These are phyloP conservation scores for Drosophila borborema DNA, from an alignment of 2,888 invertebrate species.

Conservation along the genomic window DNA sequence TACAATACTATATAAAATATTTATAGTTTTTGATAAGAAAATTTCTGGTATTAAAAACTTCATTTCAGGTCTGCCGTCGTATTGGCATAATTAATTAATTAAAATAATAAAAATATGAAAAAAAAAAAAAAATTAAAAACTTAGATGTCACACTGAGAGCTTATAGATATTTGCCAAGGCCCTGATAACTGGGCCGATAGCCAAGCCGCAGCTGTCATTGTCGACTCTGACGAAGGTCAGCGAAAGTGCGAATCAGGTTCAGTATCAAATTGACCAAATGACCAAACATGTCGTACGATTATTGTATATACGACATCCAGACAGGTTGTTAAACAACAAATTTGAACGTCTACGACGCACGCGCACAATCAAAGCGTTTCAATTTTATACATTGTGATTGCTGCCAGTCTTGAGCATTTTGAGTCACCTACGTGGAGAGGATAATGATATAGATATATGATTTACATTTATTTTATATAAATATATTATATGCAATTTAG, in stretches of 20 bases:
- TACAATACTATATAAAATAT: neutral
- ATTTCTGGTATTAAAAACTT: neutral
- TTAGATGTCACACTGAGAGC: slow-evolving; percentile 2
- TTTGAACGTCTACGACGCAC: slow-evolving; percentile 16
- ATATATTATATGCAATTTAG: too few species aligned
- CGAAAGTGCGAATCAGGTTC: slow-evolving; percentile 32
- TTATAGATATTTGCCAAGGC: slow-evolving; percentile 15
- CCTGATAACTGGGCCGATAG: slow-evolving; percentile 30
- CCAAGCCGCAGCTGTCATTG: slow-evolving; percentile 18
- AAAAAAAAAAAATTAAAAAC: slow-evolving; percentile 1
- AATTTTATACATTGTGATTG: neutral
- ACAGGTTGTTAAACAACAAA: slow-evolving; percentile 49
- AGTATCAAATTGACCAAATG: slow-evolving; percentile 12
- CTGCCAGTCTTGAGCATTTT: neutral
- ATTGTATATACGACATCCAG: slow-evolving; percentile 21
- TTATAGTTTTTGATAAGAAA: slow-evolving; percentile 15
- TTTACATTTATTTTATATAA: too few species aligned
- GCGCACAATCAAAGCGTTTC: slow-evolving; percentile 11
- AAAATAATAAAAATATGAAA: neutral
- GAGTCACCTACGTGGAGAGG: slow-evolving; percentile 10
- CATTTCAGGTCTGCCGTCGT: neutral
- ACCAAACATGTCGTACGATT: slow-evolving; percentile 50
- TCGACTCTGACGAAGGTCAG: slow-evolving; percentile 26
- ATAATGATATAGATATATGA: too few species aligned
- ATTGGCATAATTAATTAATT: slow-evolving; percentile 33